Evolutionary conservation across 2,797 vertebrate genomes (phyloP).

Genomic region (Dicrostonyx torquatus): DNA sequence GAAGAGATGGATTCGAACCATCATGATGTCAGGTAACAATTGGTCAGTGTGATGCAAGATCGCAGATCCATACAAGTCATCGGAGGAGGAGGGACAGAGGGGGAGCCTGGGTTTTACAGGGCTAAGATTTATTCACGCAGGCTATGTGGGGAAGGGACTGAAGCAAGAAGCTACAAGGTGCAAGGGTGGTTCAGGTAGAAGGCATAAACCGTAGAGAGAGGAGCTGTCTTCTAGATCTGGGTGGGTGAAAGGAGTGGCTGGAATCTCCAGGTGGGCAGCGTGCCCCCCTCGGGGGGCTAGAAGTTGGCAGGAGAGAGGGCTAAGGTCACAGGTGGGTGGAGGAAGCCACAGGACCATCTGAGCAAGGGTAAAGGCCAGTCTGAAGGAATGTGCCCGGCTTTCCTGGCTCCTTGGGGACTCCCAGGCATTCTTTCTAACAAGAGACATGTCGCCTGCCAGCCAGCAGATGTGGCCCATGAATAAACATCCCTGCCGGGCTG

Average conservation of each 20-base stretch:
- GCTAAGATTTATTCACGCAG: accelerated
- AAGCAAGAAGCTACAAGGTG: not conserved
- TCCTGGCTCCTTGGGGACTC: conserved; percentile 68
- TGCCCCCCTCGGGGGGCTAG: not conserved
- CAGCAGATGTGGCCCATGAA: conserved; percentile 85
- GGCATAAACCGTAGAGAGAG: not conserved
- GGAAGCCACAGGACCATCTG: too few species aligned
- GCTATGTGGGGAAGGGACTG: too few species aligned
- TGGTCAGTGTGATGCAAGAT: not conserved
- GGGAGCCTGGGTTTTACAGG: not conserved
- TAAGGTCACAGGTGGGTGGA: not conserved
- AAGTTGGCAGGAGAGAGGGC: accelerated
- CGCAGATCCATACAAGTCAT: not conserved
- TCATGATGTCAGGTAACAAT: not conserved
- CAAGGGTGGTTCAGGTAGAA: not conserved
- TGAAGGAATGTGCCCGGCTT: conserved; percentile 70
- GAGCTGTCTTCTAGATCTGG: accelerated
- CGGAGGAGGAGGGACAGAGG: not conserved
- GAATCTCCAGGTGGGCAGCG: not conserved
- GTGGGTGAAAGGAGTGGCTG: not conserved
- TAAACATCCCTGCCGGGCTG: conserved; percentile 80
- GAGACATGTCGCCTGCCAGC: conserved; percentile 74
- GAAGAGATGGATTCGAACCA: not conserved
- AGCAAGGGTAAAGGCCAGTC: not conserved
- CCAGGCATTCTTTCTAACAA: conserved; percentile 67